Evolutionary conservation across 2,888 invertebrate species (phyloP), one percentile per base, ranked within the genome.

Genomic region (Clivina fossor): DNA sequence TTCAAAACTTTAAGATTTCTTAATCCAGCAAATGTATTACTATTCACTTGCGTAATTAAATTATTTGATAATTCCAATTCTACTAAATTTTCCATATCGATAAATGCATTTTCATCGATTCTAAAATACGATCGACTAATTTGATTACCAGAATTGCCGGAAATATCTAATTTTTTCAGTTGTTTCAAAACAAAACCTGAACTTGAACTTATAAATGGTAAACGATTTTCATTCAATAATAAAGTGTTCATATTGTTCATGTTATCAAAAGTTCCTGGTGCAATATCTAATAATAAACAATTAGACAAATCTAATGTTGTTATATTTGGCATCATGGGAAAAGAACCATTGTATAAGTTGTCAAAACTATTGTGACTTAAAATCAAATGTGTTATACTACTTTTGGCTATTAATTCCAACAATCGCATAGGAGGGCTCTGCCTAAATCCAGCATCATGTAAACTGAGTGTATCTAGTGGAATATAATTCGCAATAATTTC

Each of bases 351-450:
- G 9, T 66, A 64, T 4, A 83, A 74, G 1, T 74, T 67, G 69
- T 81, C 80, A 63, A 83, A 81, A 61, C 80, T 80, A 64, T 83
- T 83, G 41, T 75, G 68, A 0, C 78, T 72, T 35, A 83, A 65
- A 47, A 71, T 72, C 37, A 83, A 68, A 41, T 70, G 68, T 20
- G 71, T 75, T 35, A 82, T 74, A 2, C 77, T 78, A 0, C 79
- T 76, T 11, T 74, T 69, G 4, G 80, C 77, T 44, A 83, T 77
- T 1, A 76, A 70, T 55, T 76, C 67, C 63, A 83, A 67, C 4
- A 83, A 64, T 3, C 66, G 60, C 55, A 63, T 73, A 0, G 81
- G 80, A 1, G 78, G 76, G 16, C 69, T 67, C 64, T 77, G 79
- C 35, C 79, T 72, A 53, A 81, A 80, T 1, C 80, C 80, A 68